Evolutionary conservation across 2,113 vertebrate genomes (phyloP).

Genomic region (Dermatemys mawii): DNA sequence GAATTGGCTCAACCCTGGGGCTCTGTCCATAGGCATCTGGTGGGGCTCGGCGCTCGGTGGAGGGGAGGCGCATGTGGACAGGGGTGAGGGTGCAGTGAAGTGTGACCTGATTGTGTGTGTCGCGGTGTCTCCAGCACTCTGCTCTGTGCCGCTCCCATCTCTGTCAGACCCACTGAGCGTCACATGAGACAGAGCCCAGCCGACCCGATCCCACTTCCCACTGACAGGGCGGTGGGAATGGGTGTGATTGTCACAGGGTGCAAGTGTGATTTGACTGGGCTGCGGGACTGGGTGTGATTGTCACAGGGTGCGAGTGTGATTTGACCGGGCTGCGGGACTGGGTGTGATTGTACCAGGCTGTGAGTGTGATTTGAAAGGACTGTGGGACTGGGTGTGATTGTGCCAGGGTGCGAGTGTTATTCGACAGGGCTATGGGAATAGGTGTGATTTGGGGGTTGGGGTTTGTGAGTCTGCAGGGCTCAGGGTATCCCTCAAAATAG

Average conservation of each 20-base stretch:
- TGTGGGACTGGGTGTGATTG: not conserved
- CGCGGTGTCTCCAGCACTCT: not conserved
- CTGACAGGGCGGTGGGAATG: too few relatives aligned
- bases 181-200: not conserved
- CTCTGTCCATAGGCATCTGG: not conserved
- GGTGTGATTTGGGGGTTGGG: not conserved
- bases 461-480: not conserved
- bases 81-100: not conserved
- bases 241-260: too few relatives aligned
- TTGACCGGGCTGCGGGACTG: too few relatives aligned
- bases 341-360: too few relatives aligned
- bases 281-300: not conserved
- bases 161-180: not conserved
- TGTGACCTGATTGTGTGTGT: not conserved
- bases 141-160: not conserved
- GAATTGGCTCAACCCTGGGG: not conserved
- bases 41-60: not conserved
- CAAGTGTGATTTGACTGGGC: too few relatives aligned
- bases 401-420: not conserved
- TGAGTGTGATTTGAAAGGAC: too few relatives aligned
- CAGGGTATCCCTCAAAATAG: too few relatives aligned
- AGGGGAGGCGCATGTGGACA: not conserved
- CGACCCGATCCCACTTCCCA: not conserved
- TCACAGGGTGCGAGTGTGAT: not conserved
- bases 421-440: not conserved